Evolutionary conservation across 2,888 invertebrate species (phyloP), one percentile per base, ranked within the genome.

Genomic region (Lysandra bellargus): DNA sequence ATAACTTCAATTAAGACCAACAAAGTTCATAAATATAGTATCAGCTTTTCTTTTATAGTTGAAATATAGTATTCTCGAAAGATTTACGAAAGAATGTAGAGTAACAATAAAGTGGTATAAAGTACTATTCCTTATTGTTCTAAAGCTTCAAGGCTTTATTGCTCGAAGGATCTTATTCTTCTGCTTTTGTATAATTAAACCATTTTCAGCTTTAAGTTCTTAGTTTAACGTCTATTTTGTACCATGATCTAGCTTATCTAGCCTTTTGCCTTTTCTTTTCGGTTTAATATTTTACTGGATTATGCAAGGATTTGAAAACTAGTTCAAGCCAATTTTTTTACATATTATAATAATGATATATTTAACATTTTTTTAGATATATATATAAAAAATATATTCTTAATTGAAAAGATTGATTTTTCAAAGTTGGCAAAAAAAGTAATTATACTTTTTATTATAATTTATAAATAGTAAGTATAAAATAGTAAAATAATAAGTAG

Each of bases 61-160:
- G 57, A 74, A 44, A 1, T 33, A 72, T 60, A 33, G 33, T 33
- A 44, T 40, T 73, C 40, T 14, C n/a, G 4, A 40, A 49, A 75
- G 23, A 75, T 49, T 30, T 30, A 74, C 69, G 4, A 33, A 33
- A 69, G 14, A 69, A 7, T 49, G 12, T 49, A 61, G 1, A 61
- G 64, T 2, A 23, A 40, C 74, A 44, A 44, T 49, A 74, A 23
- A 49, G 33, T 74, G 44, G 9, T 30, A 37, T 17, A 23, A 44
- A 17, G 74, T 64, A 85, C 84, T 73, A 83, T 61, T n/a, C 75
- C 64, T 83, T 80, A 78, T 79, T 88, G 85, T 88, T 81, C 85
- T 81, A 80, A 82, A 85, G 87, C 87, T 88, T 88, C 85, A 88
- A 89, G 89, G 90, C 90, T 92, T 91, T 92, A 92, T 91, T 90